phyloP scores from a whole-genome alignment of 2,888 invertebrate genomes.

The Aethes cnicana region DNA sequence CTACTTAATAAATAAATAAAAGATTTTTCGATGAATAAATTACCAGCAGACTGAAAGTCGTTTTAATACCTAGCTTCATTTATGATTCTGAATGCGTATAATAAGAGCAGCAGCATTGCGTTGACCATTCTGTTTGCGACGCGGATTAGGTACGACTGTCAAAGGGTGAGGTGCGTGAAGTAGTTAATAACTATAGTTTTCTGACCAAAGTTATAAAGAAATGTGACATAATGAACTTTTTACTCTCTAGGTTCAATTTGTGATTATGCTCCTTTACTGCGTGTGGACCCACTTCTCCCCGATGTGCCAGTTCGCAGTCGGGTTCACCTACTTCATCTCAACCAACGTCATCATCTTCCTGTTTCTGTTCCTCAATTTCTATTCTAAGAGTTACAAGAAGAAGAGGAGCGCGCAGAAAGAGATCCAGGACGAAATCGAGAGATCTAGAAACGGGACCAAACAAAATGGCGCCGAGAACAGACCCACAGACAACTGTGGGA shows the following conservation, averaged over 20 bases:
- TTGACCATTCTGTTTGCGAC: no score
- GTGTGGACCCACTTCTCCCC: constrained; percentile 77
- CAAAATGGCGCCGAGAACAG: constrained; percentile 45
- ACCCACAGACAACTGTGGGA: constrained; percentile 38
- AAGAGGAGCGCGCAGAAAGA: constrained; percentile 51
- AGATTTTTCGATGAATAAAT: no score
- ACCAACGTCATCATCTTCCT: constrained; percentile 84
- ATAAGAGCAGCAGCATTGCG: no score
- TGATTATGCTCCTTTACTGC: constrained; percentile 85
- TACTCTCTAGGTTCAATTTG: constrained; percentile 82
- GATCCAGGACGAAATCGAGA: constrained; percentile 47
- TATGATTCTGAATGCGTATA: no score
- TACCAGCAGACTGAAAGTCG: no score
- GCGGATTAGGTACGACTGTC: no score
- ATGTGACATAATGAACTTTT: no score
- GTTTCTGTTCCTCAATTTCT: constrained; percentile 86
- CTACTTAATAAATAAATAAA: no score
- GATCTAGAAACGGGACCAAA: constrained; percentile 47
- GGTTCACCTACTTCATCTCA: constrained; percentile 78
- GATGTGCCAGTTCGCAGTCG: constrained; percentile 84
- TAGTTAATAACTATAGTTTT: no score
- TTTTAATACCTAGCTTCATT: no score
- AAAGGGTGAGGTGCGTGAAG: no score
- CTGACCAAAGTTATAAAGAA: no score
- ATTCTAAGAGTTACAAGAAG: constrained; percentile 81